phyloP scores from a whole-genome alignment of 2,797 vertebrate genomes.

The Xenopus petersii region DNA sequence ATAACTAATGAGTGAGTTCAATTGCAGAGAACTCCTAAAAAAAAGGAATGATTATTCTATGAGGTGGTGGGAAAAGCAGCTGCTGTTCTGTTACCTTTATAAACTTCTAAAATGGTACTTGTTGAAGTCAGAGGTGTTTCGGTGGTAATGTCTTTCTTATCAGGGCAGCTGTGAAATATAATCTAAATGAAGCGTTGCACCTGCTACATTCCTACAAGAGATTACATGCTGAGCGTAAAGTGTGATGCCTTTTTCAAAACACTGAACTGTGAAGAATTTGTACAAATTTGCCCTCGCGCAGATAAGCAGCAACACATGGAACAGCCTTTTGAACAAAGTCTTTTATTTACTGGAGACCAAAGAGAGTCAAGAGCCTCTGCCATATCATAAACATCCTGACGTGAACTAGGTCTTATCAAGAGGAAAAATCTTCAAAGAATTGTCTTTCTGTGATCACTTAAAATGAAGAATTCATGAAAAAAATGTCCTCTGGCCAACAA shows the following conservation, averaged over 20 bases:
- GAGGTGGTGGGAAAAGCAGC: constrained; percentile 4
- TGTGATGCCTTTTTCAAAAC: constrained; percentile 22
- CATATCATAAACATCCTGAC: constrained; percentile 28
- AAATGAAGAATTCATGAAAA: not conserved
- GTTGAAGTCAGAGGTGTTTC: constrained; percentile 3
- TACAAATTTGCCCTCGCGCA: constrained; percentile 17
- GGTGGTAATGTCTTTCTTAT: constrained; percentile 32
- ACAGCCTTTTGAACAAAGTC: constrained; percentile 29
- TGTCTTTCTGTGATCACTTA: not conserved
- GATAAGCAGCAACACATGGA: not conserved
- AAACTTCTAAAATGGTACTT: not conserved
- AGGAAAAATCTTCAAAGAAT: constrained; percentile 30
- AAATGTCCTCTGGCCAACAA: too few relatives aligned
- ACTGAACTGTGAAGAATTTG: constrained; percentile 31
- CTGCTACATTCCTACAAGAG: constrained; percentile 20
- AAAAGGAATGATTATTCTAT: not conserved
- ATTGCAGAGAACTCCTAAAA: too few relatives aligned
- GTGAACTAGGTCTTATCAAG: not conserved
- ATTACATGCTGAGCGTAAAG: constrained; percentile 16
- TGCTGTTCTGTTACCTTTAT: not conserved
- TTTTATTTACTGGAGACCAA: constrained; percentile 7
- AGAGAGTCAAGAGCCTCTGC: not conserved
- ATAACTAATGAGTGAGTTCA: too few relatives aligned
- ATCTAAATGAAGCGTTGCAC: constrained; percentile 28
- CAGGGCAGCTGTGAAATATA: not conserved